Base-by-base conservation (phyloP, 1,140 invertebrate species). In the Aphelinus atriplicis region DNA sequence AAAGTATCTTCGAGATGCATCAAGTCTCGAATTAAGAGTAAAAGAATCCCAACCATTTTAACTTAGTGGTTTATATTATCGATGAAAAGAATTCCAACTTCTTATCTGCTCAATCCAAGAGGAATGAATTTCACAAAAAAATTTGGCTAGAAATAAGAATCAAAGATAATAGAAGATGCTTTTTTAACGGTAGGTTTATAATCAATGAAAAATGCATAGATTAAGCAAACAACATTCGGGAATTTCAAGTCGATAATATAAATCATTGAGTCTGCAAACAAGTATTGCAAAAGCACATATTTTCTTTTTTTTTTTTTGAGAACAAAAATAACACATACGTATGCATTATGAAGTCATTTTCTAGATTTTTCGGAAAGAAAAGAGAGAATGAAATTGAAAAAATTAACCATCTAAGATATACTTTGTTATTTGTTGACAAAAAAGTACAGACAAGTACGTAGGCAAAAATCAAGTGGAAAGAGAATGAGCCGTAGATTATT, bases 381-480 rank as follows among this genome's bases (percentile, higher is more conserved):
- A 71, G 70, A 68, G 73, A 68, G 77, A 71, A 63, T 68, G 65
- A 64, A 62, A 71, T 70, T 57, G 64, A 73, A 76, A 64, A 75
- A 61, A 62, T 61, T 57, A 55, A 66, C 70, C 76, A 78, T 77
- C 72, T 77, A 74, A 67, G 76, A 74, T 77, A 78, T 78, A 75
- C 77, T 80, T 81, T 83, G 80, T 83, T 84, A 83, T 83, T 80
- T 83, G 79, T 84, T 82, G 80, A 83, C 69, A 75, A 78, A 75
- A 7, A 57, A 55, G 64, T 53, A 53, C 53, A 66, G 48, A 71
- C 62, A 55, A 82, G 75, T 78, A 80, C 72, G 73, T 77, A 75
- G 77, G n/a, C 3, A 42, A 55, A 47, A 71, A 43, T 26, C n/a
- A 71, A 69, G 53, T 53, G 62, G 48, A 55, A 74, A 45, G 51